Conservation (phyloP, 2,888 invertebrate genomes). For the Seira musarum region DNA sequence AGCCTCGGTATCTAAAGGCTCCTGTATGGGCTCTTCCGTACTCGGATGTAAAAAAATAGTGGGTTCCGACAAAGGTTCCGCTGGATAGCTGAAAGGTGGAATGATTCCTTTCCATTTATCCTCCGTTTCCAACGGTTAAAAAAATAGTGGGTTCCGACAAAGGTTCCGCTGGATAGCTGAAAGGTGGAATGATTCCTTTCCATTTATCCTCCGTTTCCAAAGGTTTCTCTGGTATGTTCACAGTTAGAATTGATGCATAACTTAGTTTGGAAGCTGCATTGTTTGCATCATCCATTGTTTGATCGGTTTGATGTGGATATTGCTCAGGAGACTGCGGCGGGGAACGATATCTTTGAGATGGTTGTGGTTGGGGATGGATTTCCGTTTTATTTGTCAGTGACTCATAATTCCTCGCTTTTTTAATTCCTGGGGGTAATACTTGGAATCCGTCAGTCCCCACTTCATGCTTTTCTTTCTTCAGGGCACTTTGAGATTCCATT, state of each 20-base stretch:
- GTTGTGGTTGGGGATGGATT: neutral
- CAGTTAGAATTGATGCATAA: conserved; percentile 56
- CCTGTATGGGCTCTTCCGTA: conserved; percentile 15
- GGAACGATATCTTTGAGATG: conserved; percentile 4
- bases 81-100: conserved; percentile 29
- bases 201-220: conserved; percentile 30
- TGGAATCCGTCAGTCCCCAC: conserved; percentile 26
- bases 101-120: conserved; percentile 10
- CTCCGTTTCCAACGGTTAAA: conserved; percentile 42
- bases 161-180: conserved; percentile 30
- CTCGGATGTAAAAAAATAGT: conserved; percentile 21
- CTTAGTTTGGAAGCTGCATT: neutral
- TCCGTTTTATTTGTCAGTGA: neutral
- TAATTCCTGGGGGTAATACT: neutral
- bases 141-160: conserved; percentile 48
- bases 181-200: conserved; percentile 26
- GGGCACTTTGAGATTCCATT: conserved; percentile 38
- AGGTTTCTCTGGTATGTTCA: conserved; percentile 55
- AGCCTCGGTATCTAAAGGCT: conserved; percentile 42
- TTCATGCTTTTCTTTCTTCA: conserved; percentile 10
- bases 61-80: conserved; percentile 46
- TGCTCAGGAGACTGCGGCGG: conserved; percentile 21
- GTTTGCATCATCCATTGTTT: neutral
- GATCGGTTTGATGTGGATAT: conserved; percentile 2
- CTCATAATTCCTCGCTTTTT: conserved; percentile 25